Evolutionary conservation across 1,140 invertebrate species (phyloP), one percentile per base, ranked within the genome.

Genomic region (Rhynchophorus ferrugineus): DNA sequence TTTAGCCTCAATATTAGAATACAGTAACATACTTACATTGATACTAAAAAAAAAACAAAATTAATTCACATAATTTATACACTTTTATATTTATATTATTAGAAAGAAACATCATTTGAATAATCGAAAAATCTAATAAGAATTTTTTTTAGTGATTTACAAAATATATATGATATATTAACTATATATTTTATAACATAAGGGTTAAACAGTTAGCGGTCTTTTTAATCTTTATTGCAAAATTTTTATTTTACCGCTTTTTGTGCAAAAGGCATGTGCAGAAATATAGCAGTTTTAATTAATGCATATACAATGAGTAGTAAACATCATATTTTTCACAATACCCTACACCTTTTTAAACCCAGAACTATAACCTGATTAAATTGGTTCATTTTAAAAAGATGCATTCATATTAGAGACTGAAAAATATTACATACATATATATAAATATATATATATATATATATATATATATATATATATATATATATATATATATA

Each of bases 221-320:
- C 36, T 46, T 51, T 44, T 36, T 7, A 50, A n/a, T n/a, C n/a
- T 49, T 45, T 53, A 53, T 46, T 45, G 50, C 50, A 51, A 22
- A 22, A 34, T 33, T 39, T 50, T 36, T 6, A 2, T 36, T 16
- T 29, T 35, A 45, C 43, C 36, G 43, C 44, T 39, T 11, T 53
- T 53, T 53, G 50, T 53, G 50, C 50, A 53, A 53, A 46, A 53
- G 50, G 43, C 50, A 53, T 46, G 50, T 53, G 50, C 50, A 53
- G 43, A 53, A 44, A 5, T 49, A 43, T 34, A 50, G 48, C 48
- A 50, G 41, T 50, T 49, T 18, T 8, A n/a, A 37, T 43, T 49
- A 41, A 47, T 20, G 35, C 35, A 37, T 47, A n/a, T n/a, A n/a
- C n/a, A n/a, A n/a, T n/a, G n/a, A n/a, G n/a, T n/a, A n/a, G n/a